Conservation (phyloP, 2,888 invertebrate genomes). For the Villa cingulata region DNA sequence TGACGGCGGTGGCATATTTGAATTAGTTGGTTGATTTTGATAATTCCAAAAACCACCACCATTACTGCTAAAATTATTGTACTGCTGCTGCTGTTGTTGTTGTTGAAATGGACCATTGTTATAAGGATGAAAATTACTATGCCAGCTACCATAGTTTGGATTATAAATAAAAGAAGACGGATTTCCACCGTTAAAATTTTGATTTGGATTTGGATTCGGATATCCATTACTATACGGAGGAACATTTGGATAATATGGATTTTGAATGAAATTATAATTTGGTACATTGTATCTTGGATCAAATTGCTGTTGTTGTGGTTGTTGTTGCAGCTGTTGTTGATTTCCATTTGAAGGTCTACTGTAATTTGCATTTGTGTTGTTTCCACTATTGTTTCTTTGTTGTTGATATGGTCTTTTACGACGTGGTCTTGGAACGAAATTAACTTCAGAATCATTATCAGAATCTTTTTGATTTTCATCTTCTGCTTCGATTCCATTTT, state of each 20-base stretch:
- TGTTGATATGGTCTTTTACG: background rate
- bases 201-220: no score
- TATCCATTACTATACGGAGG: slow-evolving; percentile 15
- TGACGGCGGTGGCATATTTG: background rate
- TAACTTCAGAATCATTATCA: background rate
- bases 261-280: background rate
- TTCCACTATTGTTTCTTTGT: slow-evolving; percentile 10
- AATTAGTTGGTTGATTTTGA: slow-evolving; percentile 20
- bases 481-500: background rate
- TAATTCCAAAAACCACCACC: slow-evolving; percentile 25
- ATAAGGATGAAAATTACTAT: slow-evolving; percentile 25
- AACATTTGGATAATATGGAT: background rate
- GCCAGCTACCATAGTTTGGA: slow-evolving; percentile 27
- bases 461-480: background rate
- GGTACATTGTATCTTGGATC: background rate
- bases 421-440: background rate
- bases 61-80: no score
- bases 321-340: background rate
- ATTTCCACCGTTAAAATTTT: no score
- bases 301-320: background rate
- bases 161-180: no score
- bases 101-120: no score
- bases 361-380: no score
- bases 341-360: background rate
- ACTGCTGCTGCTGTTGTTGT: no score